A percentile compares a stretch with the other conserved stretches of the same genome.
Conservation (phyloP, 2,888 invertebrate species). For the Kuschelorhynchus macadamiae region DNA sequence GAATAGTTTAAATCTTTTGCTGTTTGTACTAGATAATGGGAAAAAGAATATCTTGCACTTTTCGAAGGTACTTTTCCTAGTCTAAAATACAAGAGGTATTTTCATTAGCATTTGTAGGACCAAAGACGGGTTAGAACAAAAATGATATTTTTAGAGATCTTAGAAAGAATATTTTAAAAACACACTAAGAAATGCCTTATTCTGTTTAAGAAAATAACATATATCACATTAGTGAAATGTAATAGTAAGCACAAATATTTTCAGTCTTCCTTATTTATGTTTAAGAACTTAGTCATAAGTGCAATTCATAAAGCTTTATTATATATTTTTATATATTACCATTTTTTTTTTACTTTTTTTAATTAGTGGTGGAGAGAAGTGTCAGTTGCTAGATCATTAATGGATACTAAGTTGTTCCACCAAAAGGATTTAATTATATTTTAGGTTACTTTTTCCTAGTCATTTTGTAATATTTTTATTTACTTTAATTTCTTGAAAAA, state of each 20-base stretch:
- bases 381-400: no score
- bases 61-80: background rate
- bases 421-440: no score
- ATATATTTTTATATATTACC: background rate
- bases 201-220: conserved; percentile 8
- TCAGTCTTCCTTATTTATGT: conserved; percentile 16
- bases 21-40: no score
- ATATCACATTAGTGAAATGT: background rate
- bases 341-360: no score
- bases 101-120: conserved; percentile 12
- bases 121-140: conserved; percentile 8
- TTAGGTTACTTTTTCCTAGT: no score
- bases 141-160: conserved; percentile 19
- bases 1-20: no score
- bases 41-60: background rate
- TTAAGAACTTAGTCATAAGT: background rate
- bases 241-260: conserved; percentile 6
- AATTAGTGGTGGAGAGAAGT: no score
- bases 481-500: no score
- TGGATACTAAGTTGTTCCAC: no score
- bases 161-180: conserved; percentile 9
- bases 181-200: conserved; percentile 17
- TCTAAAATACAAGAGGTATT: background rate
- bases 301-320: background rate
- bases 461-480: no score